Evolutionary conservation across 2,113 vertebrate genomes (phyloP).

Genomic region (Catagonus wagneri): DNA sequence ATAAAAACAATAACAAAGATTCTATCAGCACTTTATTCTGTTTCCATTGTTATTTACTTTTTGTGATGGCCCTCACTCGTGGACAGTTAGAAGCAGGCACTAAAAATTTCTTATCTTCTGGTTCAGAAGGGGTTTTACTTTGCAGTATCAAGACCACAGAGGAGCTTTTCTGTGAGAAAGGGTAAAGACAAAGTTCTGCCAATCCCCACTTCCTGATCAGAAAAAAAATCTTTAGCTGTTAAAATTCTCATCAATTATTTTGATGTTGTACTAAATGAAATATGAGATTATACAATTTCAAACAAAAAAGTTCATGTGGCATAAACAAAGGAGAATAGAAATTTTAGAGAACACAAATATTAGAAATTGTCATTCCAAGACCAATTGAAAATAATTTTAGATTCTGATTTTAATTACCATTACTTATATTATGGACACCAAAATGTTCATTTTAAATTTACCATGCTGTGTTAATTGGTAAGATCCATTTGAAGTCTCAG

Average conservation of each 20-base stretch:
- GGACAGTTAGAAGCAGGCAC: constrained; percentile 42
- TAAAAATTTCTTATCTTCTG: constrained; percentile 41
- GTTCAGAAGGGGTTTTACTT: constrained; percentile 59
- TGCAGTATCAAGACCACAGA: constrained; percentile 52
- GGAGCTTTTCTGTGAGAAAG: not conserved
- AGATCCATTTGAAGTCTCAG: not conserved
- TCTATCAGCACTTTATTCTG: not conserved
- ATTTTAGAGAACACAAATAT: not conserved
- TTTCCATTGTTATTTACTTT: constrained; percentile 52
- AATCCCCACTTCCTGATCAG: constrained; percentile 30
- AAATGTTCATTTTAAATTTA: constrained; percentile 45
- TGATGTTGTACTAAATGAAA: not conserved
- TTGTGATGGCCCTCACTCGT: not conserved
- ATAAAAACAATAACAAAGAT: not conserved
- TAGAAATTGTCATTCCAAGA: not conserved
- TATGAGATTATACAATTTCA: not conserved
- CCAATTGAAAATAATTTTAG: not conserved
- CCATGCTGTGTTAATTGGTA: not conserved
- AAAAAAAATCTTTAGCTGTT: constrained; percentile 36
- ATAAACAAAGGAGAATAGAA: not conserved
- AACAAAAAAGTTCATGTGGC: not conserved
- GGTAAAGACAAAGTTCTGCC: not conserved
- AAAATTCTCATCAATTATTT: constrained; percentile 57
- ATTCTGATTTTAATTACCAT: not conserved
- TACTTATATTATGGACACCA: not conserved